Evolutionary conservation across 2,888 invertebrate species (phyloP), one percentile per base, ranked within the genome.

Genomic region (Keiferia lycopersicella): DNA sequence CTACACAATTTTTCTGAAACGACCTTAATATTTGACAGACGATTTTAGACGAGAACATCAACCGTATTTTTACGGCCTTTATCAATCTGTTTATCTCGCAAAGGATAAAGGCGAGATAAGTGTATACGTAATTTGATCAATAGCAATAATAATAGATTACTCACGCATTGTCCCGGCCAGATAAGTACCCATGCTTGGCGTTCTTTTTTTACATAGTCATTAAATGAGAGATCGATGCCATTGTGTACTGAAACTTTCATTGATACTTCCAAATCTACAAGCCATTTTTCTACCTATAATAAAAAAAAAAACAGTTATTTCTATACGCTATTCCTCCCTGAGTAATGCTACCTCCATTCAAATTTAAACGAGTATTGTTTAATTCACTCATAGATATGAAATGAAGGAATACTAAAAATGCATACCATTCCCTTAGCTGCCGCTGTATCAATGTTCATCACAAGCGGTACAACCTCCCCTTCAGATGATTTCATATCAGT

Each of bases 111-210:
- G n/a, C n/a, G n/a, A n/a, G n/a, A n/a, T 26, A 26, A 26, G 6
- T 26, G 6, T 6, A 26, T 26, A 26, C 3, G 26, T 26, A 26
- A 6, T 26, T 4, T 26, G 2, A 26, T 26, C 26, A 26, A 26
- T 26, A 26, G 26, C 2, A 53, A 26, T 30, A 53, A 11, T 7
- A 11, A 30, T 26, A 14, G 20, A 26, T 26, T 20, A 50, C 61
- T 48, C 77, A 94, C 96, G 34, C 95, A 94, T 91, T 98, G 98
- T 0, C 98, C 98, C 0, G 98, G 98, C 98, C 98, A 98, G 53
- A 94, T 92, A 0, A 96, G 88, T 0, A 98, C 98, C 98, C 98
- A 98, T 30, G 93, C 84, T 30, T 95, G 93, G 64, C 98, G 92
- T 7, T 91, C 77, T 63, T 93, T 93, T 14, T 86, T 86, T 0